Conservation (phyloP, 2,888 invertebrate species). For the Drosophila stalkeri region DNA sequence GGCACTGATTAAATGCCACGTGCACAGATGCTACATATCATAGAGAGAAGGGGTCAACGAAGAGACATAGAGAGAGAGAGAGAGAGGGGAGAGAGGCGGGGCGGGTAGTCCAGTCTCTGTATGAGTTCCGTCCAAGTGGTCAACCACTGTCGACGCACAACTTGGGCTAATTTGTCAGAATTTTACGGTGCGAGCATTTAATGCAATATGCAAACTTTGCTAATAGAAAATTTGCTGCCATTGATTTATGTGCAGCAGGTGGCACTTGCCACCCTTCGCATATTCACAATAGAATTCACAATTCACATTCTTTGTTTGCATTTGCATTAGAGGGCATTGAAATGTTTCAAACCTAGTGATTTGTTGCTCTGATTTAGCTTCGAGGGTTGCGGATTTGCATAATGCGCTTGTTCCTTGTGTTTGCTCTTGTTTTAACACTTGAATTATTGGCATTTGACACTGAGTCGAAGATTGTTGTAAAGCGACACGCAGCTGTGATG, state of each 20-base stretch:
- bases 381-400: constrained; percentile 70
- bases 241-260: constrained; percentile 68
- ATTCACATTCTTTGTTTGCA: constrained; percentile 56
- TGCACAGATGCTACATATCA: constrained; percentile 50
- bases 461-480: constrained; percentile 30
- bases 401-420: constrained; percentile 56
- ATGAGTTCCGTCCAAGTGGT: constrained; percentile 47
- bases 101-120: neutral
- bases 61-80: neutral
- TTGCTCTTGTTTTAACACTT: constrained; percentile 71
- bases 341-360: neutral
- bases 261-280: constrained; percentile 40
- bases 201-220: constrained; percentile 57
- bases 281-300: constrained; percentile 3
- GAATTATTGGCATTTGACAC: constrained; percentile 70
- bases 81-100: neutral
- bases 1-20: constrained; percentile 70
- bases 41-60: neutral
- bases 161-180: constrained; percentile 44
- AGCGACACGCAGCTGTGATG: constrained; percentile 40
- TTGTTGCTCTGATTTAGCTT: constrained; percentile 8
- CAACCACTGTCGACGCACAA: constrained; percentile 47
- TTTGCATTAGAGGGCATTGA: constrained; percentile 64
- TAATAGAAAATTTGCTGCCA: constrained; percentile 31
- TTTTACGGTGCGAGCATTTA: constrained; percentile 40